Conservation (phyloP, 2,888 invertebrate species). For the Notodonta ziczac region DNA sequence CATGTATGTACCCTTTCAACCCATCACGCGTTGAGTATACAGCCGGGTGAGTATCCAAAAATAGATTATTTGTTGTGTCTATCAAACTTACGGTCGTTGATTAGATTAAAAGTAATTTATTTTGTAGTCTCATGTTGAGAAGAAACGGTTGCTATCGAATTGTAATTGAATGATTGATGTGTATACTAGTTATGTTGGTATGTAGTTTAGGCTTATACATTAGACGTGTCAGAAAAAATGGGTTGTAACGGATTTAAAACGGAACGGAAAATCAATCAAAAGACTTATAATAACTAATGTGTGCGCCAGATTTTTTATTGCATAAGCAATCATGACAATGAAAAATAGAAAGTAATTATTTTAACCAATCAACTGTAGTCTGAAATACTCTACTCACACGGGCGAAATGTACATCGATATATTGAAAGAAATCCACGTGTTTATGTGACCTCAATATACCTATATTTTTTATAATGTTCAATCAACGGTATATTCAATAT, state of each 20-base stretch:
- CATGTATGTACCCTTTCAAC: no score
- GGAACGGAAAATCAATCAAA: not conserved
- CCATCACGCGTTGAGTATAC: no score
- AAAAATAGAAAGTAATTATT: not conserved
- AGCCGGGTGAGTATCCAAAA: no score
- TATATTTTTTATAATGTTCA: not conserved
- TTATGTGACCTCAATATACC: not conserved
- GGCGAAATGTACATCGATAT: no score
- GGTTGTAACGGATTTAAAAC: not conserved
- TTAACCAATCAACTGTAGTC: not conserved
- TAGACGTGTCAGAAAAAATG: not conserved
- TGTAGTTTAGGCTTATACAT: slow-evolving; percentile 1
- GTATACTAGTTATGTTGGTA: not conserved
- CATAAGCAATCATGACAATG: not conserved
- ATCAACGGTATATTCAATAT: slow-evolving; percentile 1
- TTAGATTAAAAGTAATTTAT: not conserved
- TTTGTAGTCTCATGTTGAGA: not conserved
- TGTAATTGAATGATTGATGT: slow-evolving; percentile 1
- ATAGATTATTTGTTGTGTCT: no score
- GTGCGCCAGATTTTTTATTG: not conserved
- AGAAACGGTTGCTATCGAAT: not conserved
- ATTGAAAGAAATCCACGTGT: not conserved
- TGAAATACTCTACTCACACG: no score
- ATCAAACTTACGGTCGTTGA: no score
- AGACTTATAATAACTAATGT: not conserved